Evolutionary conservation across 2,888 invertebrate genomes (phyloP), one percentile per base, ranked within the genome.

Genomic region (Ophioninae sp.): DNA sequence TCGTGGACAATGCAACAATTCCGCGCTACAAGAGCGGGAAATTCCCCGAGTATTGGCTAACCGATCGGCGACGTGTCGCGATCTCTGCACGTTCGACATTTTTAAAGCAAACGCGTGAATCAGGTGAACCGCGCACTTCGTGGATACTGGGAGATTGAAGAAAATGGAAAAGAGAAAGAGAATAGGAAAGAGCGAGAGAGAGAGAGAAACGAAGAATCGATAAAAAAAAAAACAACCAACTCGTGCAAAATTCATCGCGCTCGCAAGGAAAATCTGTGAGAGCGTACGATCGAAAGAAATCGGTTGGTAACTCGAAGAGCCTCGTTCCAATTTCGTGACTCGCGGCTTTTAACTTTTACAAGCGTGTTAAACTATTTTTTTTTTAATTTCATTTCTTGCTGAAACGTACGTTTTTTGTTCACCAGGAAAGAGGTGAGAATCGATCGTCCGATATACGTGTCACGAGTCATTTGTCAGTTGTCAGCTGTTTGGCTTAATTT

Each of bases 171-270:
- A 51, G 51, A 0, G 13, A 51, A 13, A 51, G 13, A 13, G 17
- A 44, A 5, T 5, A 13, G 17, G 51, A 51, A 13, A 51, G 17
- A 51, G 51, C 13, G 51, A 51, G 51, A 51, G 51, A 51, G 51
- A 51, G 51, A 51, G 51, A 51, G 51, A 51, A 2, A 17, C 51
- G 56, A 59, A 58, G 30, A 7, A 30, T 2, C 68, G 58, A 69
- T 6, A 72, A 74, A 74, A 64, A 74, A 64, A 56, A n/a, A 63
- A 30, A 22, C 51, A 17, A 56, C 13, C 63, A 79, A 71, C 79
- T 74, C 59, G 74, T 77, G 76, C 69, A 63, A 80, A 76, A 84
- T 82, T 81, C 73, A 84, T 79, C 39, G 61, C 37, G n/a, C 61
- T 65, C 20, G 51, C 72, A 22, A 22, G 58, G 71, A n/a, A 39